Base-by-base conservation (phyloP, 2,888 invertebrate species). In the Caenorhabditis uteleia region DNA sequence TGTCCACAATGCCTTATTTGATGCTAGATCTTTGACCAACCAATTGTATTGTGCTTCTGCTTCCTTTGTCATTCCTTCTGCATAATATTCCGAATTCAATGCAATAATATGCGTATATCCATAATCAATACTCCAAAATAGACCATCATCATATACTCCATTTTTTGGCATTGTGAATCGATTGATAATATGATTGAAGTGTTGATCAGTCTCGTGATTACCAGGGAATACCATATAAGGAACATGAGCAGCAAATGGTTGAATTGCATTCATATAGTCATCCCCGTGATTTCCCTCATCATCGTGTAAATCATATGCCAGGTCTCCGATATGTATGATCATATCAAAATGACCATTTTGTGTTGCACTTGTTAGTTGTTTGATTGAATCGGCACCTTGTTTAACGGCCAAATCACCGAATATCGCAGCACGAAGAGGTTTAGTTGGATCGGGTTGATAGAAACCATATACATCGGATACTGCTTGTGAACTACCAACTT, bases 401-500 rank as follows among this genome's bases (percentile, higher is more conserved):
- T 89, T 89, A 83, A 91, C 91, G 27, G 95, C 95, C 90, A 97
- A 89, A 84, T 95, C 95, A 0, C 95, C 95, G 82, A 89, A 95
- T 75, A 95, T 88, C 25, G 91, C 94, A 36, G 64, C 71, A 21
- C 68, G 47, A 14, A 70, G 45, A 7, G 69, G 61, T 34, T 69
- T 59, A n/a, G 65, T 39, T 3, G 73, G 58, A 8, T 78, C 77
- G 5, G 75, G 64, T 23, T 68, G 65, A 1, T 21, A 47, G 60
- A 79, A 79, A 25, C 67, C 65, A 48, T 68, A 79, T 1, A 72
- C 54, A 8, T 57, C 57, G 2, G 74, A 75, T 60, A 68, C 68
- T 18, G 65, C 64, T 21, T 67, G 67, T n/a, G 67, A 57, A n/a
- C 68, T 72, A 10, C 79, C 79, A 4, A 77, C 77, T 31, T 70